Evolutionary conservation across 2,113 vertebrate genomes (phyloP).

Genomic region (Oreochromis aureus): DNA sequence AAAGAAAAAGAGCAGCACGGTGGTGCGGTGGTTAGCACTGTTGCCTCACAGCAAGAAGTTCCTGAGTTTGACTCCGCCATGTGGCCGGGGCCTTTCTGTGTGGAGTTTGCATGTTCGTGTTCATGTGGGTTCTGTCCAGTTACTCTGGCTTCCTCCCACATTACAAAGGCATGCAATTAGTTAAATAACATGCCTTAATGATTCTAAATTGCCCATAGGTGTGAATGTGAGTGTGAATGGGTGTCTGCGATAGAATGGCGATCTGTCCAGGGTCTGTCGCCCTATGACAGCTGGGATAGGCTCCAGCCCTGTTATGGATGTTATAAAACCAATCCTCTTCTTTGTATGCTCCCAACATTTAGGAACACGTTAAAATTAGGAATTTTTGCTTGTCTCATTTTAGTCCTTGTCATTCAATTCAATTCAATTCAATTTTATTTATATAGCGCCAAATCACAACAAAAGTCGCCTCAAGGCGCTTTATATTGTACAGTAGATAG

Average conservation of each 20-base stretch:
- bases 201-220: not conserved
- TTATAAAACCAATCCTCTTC: not conserved
- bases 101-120: not conserved
- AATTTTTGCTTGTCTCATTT: not conserved
- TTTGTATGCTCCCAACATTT: not conserved
- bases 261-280: not conserved
- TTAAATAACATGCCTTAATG: not conserved
- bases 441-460: no score
- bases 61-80: not conserved
- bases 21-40: not conserved
- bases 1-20: not conserved
- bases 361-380: not conserved
- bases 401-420: not conserved
- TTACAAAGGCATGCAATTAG: not conserved
- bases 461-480: no score
- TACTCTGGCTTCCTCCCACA: not conserved
- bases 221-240: not conserved
- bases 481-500: no score
- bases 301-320: not conserved
- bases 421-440: no score
- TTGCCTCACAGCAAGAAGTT: not conserved
- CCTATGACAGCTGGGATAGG: not conserved
- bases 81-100: not conserved
- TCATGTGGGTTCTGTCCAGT: not conserved
- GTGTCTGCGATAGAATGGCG: not conserved